phyloP scores from a whole-genome alignment of 2,797 vertebrate genomes.

The Aeoliscus strigatus region DNA sequence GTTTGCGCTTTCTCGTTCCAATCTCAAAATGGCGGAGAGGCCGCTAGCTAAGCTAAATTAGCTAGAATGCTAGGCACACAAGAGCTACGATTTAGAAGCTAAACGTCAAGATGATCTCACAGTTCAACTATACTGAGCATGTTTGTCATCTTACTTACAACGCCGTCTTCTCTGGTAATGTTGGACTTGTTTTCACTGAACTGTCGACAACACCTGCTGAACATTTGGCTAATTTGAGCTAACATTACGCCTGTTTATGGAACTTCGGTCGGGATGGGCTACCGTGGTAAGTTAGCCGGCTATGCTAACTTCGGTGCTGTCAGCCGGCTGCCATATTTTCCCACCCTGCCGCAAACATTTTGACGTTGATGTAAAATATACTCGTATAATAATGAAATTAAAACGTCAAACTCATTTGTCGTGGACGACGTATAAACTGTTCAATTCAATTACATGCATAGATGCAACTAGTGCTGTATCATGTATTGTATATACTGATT shows the following conservation, averaged over 20 bases:
- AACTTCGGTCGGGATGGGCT: conserved; percentile 49
- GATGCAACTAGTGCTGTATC: not conserved
- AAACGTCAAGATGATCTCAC: rapidly evolving
- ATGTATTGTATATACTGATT: no score
- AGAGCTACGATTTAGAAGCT: conserved; percentile 1
- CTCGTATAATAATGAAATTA: no score
- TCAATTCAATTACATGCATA: not conserved
- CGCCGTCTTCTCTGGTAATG: not conserved
- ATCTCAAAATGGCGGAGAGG: conserved; percentile 96
- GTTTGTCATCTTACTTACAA: not conserved
- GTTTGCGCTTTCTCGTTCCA: conserved; percentile 68
- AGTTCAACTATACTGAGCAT: rapidly evolving
- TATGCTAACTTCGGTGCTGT: conserved; percentile 40
- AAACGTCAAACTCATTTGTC: not conserved
- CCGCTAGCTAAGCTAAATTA: conserved; percentile 75
- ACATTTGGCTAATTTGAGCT: conserved; percentile 45
- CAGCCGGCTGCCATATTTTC: conserved; percentile 36
- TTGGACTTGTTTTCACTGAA: conserved; percentile 1
- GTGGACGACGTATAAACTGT: rapidly evolving
- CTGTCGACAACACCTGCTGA: conserved; percentile 44
- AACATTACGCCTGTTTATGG: conserved; percentile 59
- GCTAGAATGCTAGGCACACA: conserved; percentile 50
- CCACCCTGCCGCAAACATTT: conserved; percentile 4
- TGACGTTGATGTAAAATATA: not conserved
- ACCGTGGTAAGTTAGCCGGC: conserved; percentile 44